These are phyloP conservation scores for Acleris holmiana DNA, from an alignment of 2,888 invertebrate species.

Conservation along the genomic window DNA sequence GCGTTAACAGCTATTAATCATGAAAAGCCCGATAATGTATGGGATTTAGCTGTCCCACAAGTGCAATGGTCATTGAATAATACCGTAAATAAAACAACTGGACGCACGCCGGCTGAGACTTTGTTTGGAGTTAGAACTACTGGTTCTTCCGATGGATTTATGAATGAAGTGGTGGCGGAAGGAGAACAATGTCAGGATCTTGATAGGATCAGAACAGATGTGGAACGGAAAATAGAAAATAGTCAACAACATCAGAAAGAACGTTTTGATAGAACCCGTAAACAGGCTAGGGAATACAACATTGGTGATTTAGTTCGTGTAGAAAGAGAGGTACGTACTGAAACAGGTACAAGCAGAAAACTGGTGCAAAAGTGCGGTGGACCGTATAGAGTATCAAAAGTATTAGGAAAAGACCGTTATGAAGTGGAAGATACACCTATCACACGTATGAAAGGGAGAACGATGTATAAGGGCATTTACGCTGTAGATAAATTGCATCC, in stretches of 20 bases:
- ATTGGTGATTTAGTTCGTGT: conserved; percentile 41
- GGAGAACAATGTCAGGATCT: conserved; percentile 12
- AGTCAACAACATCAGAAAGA: conserved; percentile 31
- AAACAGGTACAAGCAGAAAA: conserved; percentile 35
- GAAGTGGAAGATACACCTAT: conserved; percentile 13
- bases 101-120: conserved; percentile 17
- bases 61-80: conserved; percentile 41
- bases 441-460: not conserved
- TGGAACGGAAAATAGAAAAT: conserved; percentile 2
- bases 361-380: conserved; percentile 36
- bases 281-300: conserved; percentile 27
- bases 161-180: conserved; percentile 37
- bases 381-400: conserved; percentile 22
- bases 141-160: conserved; percentile 32
- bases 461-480: conserved; percentile 9
- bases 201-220: conserved; percentile 1
- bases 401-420: conserved; percentile 22
- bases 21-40: conserved; percentile 13
- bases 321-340: conserved; percentile 25
- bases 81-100: conserved; percentile 32
- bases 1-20: conserved; percentile 12
- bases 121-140: conserved; percentile 37
- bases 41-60: conserved; percentile 25
- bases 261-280: conserved; percentile 35
- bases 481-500: conserved; percentile 9